A percentile compares a stretch with the other conserved stretches of the same genome.
phyloP scores from a whole-genome alignment of 2,797 vertebrate genomes.

The Notolepis coatsorum region DNA sequence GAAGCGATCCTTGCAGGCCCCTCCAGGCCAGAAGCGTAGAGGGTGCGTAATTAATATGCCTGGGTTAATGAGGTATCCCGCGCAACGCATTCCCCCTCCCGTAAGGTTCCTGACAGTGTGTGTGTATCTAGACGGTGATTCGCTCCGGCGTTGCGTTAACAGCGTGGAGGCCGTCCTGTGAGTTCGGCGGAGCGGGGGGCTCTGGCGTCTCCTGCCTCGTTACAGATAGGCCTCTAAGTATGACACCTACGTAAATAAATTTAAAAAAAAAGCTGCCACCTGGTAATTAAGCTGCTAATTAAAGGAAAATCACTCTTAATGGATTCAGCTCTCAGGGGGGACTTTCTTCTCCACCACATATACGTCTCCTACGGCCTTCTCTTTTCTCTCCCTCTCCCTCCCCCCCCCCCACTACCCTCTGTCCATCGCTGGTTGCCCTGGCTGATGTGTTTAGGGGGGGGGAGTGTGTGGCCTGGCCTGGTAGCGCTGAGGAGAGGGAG shows the following conservation, averaged over 20 bases:
- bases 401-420: conserved; percentile 1
- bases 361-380: conserved; percentile 21
- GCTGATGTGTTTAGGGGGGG: conserved; percentile 43
- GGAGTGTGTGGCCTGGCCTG: conserved; percentile 50
- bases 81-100: conserved; percentile 60
- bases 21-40: conserved; percentile 63
- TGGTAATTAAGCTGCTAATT: conserved; percentile 82
- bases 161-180: conserved; percentile 46
- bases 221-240: conserved; percentile 65
- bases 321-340: conserved; percentile 75
- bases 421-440: conserved; percentile 35
- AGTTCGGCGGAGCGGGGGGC: conserved; percentile 45
- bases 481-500: conserved; percentile 55
- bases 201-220: conserved; percentile 60
- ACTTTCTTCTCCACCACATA: conserved; percentile 22
- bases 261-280: conserved; percentile 62
- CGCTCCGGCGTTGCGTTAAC: conserved; percentile 54
- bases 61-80: conserved; percentile 76
- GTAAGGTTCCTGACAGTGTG: conserved; percentile 45
- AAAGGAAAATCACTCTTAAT: conserved; percentile 79
- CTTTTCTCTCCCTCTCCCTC: conserved; percentile 32
- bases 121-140: conserved; percentile 57
- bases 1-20: conserved; percentile 59
- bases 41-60: conserved; percentile 77
- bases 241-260: conserved; percentile 67